Evolutionary conservation across 1,140 invertebrate genomes (phyloP).

Genomic region (Mamestra configurata): DNA sequence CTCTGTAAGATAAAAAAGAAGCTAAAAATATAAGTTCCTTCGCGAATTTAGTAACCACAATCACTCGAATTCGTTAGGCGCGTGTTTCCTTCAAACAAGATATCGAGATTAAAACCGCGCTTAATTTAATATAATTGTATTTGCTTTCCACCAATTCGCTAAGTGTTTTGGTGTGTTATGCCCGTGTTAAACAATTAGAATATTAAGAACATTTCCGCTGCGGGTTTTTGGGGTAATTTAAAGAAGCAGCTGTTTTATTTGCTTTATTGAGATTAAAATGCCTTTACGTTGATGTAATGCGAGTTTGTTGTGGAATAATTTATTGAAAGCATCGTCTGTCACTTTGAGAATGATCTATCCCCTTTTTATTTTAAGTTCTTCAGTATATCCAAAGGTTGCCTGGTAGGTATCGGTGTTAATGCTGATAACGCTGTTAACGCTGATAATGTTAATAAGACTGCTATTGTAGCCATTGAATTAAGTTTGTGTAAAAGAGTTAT

Average conservation of each 20-base stretch:
- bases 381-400: too few relatives aligned
- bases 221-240: not conserved
- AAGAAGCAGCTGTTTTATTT: slow-evolving; percentile 4
- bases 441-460: too few relatives aligned
- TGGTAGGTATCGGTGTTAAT: too few relatives aligned
- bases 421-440: too few relatives aligned
- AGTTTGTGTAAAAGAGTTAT: too few relatives aligned
- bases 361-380: too few relatives aligned
- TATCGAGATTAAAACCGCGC: slow-evolving; percentile 56
- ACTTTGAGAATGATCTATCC: not conserved
- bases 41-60: slow-evolving; percentile 28
- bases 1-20: not conserved
- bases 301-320: slow-evolving; percentile 10
- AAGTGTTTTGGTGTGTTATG: slow-evolving; percentile 25
- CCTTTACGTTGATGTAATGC: not conserved
- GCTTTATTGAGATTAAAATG: slow-evolving; percentile 8
- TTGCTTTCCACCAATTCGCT: slow-evolving; percentile 31
- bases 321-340: not conserved
- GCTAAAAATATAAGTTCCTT: not conserved
- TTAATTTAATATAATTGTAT: slow-evolving; percentile 54
- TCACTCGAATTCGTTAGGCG: slow-evolving; percentile 48
- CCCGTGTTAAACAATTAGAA: slow-evolving; percentile 30
- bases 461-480: too few relatives aligned
- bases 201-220: slow-evolving; percentile 5
- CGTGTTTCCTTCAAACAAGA: slow-evolving; percentile 45